These are phyloP conservation scores for Campopleginae sp. DNA, from an alignment of 2,888 invertebrate genomes.

Conservation along the genomic window DNA sequence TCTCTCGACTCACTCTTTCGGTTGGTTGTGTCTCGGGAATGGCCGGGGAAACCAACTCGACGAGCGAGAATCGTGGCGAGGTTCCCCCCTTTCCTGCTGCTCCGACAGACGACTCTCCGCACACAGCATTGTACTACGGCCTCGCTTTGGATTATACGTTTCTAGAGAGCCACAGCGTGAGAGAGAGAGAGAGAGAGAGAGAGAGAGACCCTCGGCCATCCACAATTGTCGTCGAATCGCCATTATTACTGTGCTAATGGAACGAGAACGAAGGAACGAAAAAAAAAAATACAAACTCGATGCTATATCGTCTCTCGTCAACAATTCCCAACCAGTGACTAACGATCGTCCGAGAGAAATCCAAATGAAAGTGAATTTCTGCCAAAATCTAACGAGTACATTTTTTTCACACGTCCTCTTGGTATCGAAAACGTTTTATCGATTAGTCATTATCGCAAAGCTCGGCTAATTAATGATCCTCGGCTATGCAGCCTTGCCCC, in stretches of 20 bases:
- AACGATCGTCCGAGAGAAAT: conserved; percentile 23
- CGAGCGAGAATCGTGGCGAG: conserved; percentile 49
- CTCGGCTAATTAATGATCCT: not conserved
- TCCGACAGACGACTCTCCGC: conserved; percentile 48
- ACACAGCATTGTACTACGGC: conserved; percentile 39
- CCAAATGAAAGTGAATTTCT: conserved; percentile 23
- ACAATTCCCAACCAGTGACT: conserved; percentile 33
- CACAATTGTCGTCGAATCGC: conserved; percentile 59
- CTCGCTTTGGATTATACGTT: conserved; percentile 63
- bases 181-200: conserved; percentile 6
- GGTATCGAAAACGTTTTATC: not conserved
- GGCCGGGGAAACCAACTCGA: conserved; percentile 64
- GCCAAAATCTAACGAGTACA: not conserved
- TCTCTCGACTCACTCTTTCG: conserved; percentile 42
- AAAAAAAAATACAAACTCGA: not conserved
- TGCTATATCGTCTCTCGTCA: conserved; percentile 32
- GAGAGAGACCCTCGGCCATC: conserved; percentile 53
- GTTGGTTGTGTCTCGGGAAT: conserved; percentile 54
- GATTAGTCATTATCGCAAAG: not conserved
- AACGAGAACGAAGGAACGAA: conserved; percentile 47
- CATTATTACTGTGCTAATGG: conserved; percentile 51
- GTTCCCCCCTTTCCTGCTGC: conserved; percentile 38
- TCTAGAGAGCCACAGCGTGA: conserved; percentile 12
- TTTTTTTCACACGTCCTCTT: not conserved
- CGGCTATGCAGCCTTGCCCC: not conserved